A percentile compares a stretch with the other conserved stretches of the same genome.
Evolutionary conservation across 2,797 vertebrate genomes (phyloP).

Genomic region (Bufotes viridis): DNA sequence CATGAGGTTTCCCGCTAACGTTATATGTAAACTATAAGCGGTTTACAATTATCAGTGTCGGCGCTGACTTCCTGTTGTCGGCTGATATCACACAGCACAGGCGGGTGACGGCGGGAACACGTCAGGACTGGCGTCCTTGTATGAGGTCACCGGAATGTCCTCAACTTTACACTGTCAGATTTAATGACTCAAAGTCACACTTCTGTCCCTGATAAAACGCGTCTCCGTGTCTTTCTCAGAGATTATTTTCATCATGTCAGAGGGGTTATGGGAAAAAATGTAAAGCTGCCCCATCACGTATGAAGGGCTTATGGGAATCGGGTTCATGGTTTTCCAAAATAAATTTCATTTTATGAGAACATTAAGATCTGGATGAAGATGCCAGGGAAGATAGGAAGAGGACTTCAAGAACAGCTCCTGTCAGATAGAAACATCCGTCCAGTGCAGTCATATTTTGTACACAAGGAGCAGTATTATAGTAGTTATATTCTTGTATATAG

Average conservation of each 20-base stretch:
- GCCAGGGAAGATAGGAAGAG: neutral
- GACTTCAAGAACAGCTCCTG: too few species aligned
- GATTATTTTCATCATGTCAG: conserved; percentile 16
- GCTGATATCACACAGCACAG: neutral
- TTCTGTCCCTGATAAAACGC: neutral
- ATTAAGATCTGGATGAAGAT: neutral
- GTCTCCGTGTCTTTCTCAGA: conserved; percentile 9
- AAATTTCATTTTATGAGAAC: conserved; percentile 51
- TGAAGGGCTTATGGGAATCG: conserved; percentile 25
- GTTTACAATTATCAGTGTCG: neutral
- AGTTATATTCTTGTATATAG: neutral
- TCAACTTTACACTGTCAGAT: neutral
- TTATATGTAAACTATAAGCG: neutral
- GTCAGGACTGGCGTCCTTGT: neutral
- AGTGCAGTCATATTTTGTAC: too few species aligned
- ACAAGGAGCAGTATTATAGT: neutral
- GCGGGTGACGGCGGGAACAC: neutral
- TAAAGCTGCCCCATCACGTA: neutral
- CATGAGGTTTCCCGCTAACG: too few species aligned
- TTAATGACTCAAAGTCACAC: conserved; percentile 19
- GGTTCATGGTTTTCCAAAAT: conserved; percentile 18
- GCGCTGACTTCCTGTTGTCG: neutral
- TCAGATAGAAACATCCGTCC: too few species aligned
- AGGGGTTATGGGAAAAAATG: conserved; percentile 55
- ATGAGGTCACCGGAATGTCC: neutral